A percentile compares a stretch with the other conserved stretches of the same genome.
Evolutionary conservation across 2,113 vertebrate genomes (phyloP).

Genomic region (Microcebus jonahi): DNA sequence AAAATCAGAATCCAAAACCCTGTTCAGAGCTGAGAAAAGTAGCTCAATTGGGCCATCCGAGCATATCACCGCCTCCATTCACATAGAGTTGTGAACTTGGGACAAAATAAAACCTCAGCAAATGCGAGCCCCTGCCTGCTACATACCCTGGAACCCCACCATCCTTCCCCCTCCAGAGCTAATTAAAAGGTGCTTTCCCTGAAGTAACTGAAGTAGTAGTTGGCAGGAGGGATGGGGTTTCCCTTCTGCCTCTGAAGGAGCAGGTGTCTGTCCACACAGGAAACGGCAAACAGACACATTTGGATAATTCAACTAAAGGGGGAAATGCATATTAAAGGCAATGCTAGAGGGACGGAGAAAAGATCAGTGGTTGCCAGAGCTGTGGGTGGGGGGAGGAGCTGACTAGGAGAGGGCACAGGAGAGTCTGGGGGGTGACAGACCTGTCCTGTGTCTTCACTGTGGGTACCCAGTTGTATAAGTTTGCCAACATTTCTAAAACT

Average conservation of each 20-base stretch:
- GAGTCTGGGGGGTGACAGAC: neutral
- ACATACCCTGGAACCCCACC: neutral
- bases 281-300: neutral
- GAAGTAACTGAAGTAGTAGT: neutral
- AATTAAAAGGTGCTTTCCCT: neutral
- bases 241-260: neutral
- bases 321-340: neutral
- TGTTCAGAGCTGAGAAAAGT: neutral
- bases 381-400: neutral
- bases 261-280: neutral
- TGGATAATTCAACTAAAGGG: neutral
- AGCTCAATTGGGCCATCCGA: neutral
- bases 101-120: neutral
- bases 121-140: neutral
- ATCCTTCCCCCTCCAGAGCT: neutral
- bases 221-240: neutral
- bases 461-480: neutral
- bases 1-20: neutral
- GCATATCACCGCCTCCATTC: neutral
- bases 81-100: neutral
- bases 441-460: neutral
- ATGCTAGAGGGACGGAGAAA: neutral
- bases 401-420: rapidly evolving
- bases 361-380: neutral
- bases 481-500: neutral